phyloP scores from a whole-genome alignment of 2,797 vertebrate species.

The Cirrhinus molitorella region DNA sequence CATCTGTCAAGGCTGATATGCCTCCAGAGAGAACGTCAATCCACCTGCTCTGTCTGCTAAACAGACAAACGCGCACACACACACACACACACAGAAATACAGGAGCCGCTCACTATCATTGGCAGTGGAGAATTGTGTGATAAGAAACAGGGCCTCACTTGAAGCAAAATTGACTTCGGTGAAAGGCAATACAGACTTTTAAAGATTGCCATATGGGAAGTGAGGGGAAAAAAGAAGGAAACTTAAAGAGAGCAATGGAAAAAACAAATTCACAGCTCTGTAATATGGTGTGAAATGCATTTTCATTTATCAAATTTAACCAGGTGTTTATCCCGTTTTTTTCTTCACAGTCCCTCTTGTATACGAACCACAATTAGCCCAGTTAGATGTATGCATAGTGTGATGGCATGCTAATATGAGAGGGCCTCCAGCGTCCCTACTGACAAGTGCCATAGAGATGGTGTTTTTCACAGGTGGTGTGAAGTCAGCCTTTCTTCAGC shows the following conservation, averaged over 20 bases:
- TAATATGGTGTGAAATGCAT: constrained; percentile 44
- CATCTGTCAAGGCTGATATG: constrained; percentile 44
- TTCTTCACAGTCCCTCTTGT: constrained; percentile 58
- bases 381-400: constrained; percentile 69
- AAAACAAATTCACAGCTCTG: constrained; percentile 63
- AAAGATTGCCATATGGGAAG: constrained; percentile 43
- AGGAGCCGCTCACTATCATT: constrained; percentile 37
- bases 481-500: constrained; percentile 65
- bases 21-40: constrained; percentile 43
- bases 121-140: constrained; percentile 50
- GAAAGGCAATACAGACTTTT: constrained; percentile 44
- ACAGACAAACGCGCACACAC: neutral
- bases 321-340: constrained; percentile 61
- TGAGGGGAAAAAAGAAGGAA: constrained; percentile 62
- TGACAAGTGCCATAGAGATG: constrained; percentile 66
- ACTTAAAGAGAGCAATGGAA: constrained; percentile 64
- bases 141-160: constrained; percentile 56
- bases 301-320: constrained; percentile 63
- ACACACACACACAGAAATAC: constrained; percentile 34
- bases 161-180: constrained; percentile 59
- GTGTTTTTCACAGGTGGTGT: constrained; percentile 47
- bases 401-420: constrained; percentile 71
- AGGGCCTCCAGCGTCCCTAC: constrained; percentile 59
- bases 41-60: constrained; percentile 37
- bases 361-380: constrained; percentile 71